Percentiles rank a stretch among this genome's conserved stretches.
Evolutionary conservation across 2,888 invertebrate species (phyloP).

Genomic region (Ypsolopha sequella): DNA sequence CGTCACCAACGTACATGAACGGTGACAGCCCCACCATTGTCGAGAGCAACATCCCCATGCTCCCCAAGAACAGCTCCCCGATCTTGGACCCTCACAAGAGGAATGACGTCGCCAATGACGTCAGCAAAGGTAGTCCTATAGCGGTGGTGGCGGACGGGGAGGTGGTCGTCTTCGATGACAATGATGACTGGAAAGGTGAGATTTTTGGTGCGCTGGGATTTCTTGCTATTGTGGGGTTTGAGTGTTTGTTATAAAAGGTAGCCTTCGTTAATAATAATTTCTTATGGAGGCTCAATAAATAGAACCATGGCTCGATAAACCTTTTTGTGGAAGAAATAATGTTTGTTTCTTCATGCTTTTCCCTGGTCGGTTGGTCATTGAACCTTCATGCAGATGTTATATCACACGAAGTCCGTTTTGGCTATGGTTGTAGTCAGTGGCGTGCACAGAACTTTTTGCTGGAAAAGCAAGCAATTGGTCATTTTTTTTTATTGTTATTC

Average conservation of each 20-base stretch:
- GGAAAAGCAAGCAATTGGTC: no score
- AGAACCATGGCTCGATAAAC: no score
- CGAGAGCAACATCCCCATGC: slow-evolving; percentile 43
- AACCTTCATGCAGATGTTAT: no score
- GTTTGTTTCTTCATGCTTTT: no score
- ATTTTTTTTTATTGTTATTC: no score
- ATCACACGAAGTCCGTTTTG: no score
- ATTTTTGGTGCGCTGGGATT: background rate
- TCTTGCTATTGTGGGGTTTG: background rate
- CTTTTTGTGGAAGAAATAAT: no score
- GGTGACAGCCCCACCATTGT: slow-evolving; percentile 42
- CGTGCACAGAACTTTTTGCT: no score
- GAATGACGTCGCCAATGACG: slow-evolving; percentile 47
- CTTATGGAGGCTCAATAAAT: background rate
- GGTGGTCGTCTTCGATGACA: slow-evolving; percentile 89
- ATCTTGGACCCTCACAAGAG: slow-evolving; percentile 60
- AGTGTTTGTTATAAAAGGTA: background rate
- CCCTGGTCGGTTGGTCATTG: no score
- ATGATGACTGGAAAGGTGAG: slow-evolving; percentile 83
- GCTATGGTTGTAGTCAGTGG: no score
- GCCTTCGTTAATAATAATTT: background rate
- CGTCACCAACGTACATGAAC: slow-evolving; percentile 59
- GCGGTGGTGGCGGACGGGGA: slow-evolving; percentile 80
- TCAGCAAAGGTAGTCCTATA: slow-evolving; percentile 65
- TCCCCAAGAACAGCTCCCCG: slow-evolving; percentile 58